Conservation (phyloP, 2,888 invertebrate species). For the Nephrotoma flavescens region DNA sequence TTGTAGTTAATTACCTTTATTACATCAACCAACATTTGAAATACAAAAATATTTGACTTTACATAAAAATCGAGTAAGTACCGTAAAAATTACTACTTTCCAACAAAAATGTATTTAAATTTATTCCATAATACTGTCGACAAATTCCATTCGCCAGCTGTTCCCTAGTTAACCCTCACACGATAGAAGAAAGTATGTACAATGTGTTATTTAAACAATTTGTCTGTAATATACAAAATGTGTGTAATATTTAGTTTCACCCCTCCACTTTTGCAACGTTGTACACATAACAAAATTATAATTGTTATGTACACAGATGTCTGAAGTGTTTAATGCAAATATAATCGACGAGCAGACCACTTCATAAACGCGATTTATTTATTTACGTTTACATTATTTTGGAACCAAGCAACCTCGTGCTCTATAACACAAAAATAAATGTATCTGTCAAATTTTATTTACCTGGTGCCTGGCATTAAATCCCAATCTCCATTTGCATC, state of each 20-base stretch:
- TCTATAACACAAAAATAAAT: not conserved
- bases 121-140: too few relatives aligned
- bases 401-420: not conserved
- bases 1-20: too few relatives aligned
- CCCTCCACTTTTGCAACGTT: not conserved
- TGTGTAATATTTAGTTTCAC: not conserved
- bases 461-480: constrained; percentile 8
- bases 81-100: too few relatives aligned
- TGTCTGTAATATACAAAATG: not conserved
- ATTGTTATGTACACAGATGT: not conserved
- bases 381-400: not conserved
- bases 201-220: not conserved
- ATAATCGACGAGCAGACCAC: not conserved
- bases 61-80: too few relatives aligned
- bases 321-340: not conserved
- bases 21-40: too few relatives aligned
- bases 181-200: not conserved
- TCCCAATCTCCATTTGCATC: not conserved
- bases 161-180: not conserved
- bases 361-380: not conserved
- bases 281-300: not conserved
- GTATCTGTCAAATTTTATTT: not conserved
- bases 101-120: too few relatives aligned
- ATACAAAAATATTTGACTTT: too few relatives aligned
- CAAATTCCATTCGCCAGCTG: not conserved